Percentiles rank a stretch among this genome's conserved stretches.
Evolutionary conservation across 2,888 invertebrate genomes (phyloP).

Genomic region (Drosophila setosimentum): DNA sequence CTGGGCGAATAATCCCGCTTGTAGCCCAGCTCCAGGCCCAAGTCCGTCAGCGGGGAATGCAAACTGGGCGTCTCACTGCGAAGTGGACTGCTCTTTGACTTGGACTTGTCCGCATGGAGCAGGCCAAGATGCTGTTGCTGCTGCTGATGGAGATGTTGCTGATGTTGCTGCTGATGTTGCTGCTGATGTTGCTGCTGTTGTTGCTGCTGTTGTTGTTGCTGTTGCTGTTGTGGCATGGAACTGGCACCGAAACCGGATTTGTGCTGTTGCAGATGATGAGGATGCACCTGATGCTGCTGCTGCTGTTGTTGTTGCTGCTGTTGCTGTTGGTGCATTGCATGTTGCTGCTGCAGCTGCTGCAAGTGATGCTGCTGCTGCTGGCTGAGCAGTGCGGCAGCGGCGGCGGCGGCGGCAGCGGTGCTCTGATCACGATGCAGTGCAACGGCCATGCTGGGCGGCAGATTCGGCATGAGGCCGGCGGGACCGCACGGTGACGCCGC

Average conservation of each 20-base stretch:
- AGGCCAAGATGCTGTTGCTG: constrained; percentile 33
- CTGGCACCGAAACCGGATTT: constrained; percentile 76
- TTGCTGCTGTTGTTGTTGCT: constrained; percentile 48
- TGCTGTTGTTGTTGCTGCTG: constrained; percentile 56
- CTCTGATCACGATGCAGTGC: constrained; percentile 81
- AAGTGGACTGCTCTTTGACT: constrained; percentile 85
- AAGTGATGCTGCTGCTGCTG: constrained; percentile 79
- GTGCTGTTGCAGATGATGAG: constrained; percentile 64
- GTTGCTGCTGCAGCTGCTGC: constrained; percentile 78
- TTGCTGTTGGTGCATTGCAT: constrained; percentile 66
- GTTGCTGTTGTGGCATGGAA: constrained; percentile 64
- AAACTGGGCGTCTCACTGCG: constrained; percentile 87
- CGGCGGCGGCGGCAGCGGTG: constrained; percentile 59
- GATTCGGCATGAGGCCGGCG: constrained; percentile 75
- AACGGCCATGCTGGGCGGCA: constrained; percentile 83
- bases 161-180: constrained; percentile 51
- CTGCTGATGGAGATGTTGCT: constrained; percentile 42
- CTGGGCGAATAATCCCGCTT: constrained; percentile 87
- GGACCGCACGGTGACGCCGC: constrained; percentile 81
- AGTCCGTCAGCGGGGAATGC: constrained; percentile 87
- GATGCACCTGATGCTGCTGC: constrained; percentile 36
- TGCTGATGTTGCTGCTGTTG: constrained; percentile 54
- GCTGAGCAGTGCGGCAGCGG: constrained; percentile 71
- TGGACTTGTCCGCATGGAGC: constrained; percentile 50
- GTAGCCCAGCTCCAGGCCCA: constrained; percentile 87